Percentiles rank a stretch among this genome's conserved stretches.
These are phyloP conservation scores for Heliornis fulica DNA, from an alignment of 2,113 vertebrate genomes.

Conservation along the genomic window DNA sequence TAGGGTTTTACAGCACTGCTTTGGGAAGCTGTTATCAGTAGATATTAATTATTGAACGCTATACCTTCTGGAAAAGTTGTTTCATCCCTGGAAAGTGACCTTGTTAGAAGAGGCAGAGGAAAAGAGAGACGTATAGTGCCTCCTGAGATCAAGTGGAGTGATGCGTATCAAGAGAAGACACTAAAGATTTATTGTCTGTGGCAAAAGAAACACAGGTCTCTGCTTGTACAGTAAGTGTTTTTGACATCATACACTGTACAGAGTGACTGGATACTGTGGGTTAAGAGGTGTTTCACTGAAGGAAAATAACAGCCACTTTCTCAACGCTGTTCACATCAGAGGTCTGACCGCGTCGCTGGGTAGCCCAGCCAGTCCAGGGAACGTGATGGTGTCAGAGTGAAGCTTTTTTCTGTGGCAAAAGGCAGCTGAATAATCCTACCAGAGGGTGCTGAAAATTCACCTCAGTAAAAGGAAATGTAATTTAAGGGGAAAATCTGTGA, in stretches of 20 bases:
- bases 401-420: neutral
- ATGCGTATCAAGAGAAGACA: slow-evolving; percentile 77
- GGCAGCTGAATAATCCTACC: neutral
- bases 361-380: neutral
- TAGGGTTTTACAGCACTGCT: slow-evolving; percentile 9
- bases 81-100: slow-evolving; percentile 74
- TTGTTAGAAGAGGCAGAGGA: slow-evolving; percentile 70
- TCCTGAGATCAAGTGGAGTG: slow-evolving; percentile 77
- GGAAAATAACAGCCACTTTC: slow-evolving; percentile 22
- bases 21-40: slow-evolving; percentile 7
- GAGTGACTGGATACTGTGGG: slow-evolving; percentile 54
- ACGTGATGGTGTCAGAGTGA: neutral
- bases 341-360: neutral
- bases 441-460: neutral
- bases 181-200: slow-evolving; percentile 85
- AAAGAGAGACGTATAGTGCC: slow-evolving; percentile 57
- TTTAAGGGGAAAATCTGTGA: neutral
- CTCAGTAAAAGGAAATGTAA: neutral
- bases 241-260: slow-evolving; percentile 70
- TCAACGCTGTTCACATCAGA: neutral
- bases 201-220: slow-evolving; percentile 82
- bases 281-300: slow-evolving; percentile 43
- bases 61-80: slow-evolving; percentile 54
- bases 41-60: slow-evolving; percentile 56
- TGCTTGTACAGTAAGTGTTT: slow-evolving; percentile 73